Evolutionary conservation across 2,888 invertebrate genomes (phyloP), one percentile per base, ranked within the genome.

Genomic region (Lingula anatina): DNA sequence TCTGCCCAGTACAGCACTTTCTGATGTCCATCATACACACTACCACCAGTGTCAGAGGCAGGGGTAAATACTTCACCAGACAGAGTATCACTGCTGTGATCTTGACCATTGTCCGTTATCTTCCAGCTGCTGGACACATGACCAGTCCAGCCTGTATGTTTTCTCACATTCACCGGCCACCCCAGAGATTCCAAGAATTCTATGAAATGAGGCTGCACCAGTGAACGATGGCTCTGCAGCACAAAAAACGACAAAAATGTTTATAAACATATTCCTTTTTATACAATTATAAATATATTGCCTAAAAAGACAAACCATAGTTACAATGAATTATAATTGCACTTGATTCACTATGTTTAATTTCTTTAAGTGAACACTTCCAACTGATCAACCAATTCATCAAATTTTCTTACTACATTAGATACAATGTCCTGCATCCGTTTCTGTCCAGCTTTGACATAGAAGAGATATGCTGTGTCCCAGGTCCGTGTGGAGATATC

Each of bases 1-100:
- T 96, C 95, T 1, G 94, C 89, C 95, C 95, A 96, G 77, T 95
- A 96, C 1, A 96, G 80, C 2, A 93, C 86, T 75, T 88, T 86
- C 50, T 86, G 85, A 47, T 86, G 83, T 0, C 93, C 94, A 76
- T 91, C 90, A 71, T 89, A 94, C 46, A 86, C 76, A 56, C 85
- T 73, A 40, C 88, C 89, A 15, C 86, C 84, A 58, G 82, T 81
- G 52, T 81, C 79, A 38, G 66, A 65, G 39, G 68, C n/a, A n/a
- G 57, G 31, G 60, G n/a, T n/a, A n/a, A 9, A 31, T 15, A 31
- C 9, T 12, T 12, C 9, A 9, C 9, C 31, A 31, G 31, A 15
- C 31, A 9, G 9, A 9, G 15, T 12, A 31, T 31, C 9, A 9
- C 9, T 12, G 15, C 31, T 31, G 9, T 31, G 9, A 9, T 31